Base-by-base conservation (phyloP, 2,888 invertebrate genomes). In the Lumbricus terrestris region DNA sequence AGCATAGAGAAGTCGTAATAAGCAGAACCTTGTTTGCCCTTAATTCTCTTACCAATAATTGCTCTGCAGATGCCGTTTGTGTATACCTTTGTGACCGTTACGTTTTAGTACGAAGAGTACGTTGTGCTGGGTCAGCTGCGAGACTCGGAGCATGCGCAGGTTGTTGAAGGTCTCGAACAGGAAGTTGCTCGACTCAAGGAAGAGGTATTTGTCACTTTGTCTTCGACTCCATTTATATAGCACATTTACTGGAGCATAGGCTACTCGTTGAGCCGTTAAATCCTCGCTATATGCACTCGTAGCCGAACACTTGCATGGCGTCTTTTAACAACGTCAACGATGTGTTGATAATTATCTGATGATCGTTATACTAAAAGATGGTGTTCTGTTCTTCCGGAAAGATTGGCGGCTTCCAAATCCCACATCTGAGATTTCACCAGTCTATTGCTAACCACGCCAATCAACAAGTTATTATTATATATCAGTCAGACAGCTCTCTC, bases 41-140 rank as follows among this genome's bases (percentile, higher is more conserved):
- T n/a, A 6, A n/a, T 69, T n/a, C 11, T 11, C 29, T 69, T 69
- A n/a, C 11, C 69, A 29, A 0, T 3, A 29, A 0, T 3, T n/a
- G 8, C n/a, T 69, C 8, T 11, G 8, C n/a, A 6, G n/a, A n/a
- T 47, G 18, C 15, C 42, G 20, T 82, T 38, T 82, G 37, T 23
- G 2, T 82, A 23, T 18, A 34, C 18, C 11, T n/a, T 16, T 23
- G n/a, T 89, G 15, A 20, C n/a, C n/a, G n/a, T 47, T 4, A 13
- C 40, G 13, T 34, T 83, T 38, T 33, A 90, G 90, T 90, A 90
- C 37, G 90, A 90, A 37, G 90, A 90, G 89, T 85, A 90, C 88
- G 83, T 90, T 40, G 89, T 89, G 37, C 69, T 90, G 15, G 82
- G 89, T 83, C 90, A 90, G 40, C 40, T 90, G 38, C 15, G 89